Conservation (phyloP, 2,113 vertebrate species). For the Melanocharis versteri region DNA sequence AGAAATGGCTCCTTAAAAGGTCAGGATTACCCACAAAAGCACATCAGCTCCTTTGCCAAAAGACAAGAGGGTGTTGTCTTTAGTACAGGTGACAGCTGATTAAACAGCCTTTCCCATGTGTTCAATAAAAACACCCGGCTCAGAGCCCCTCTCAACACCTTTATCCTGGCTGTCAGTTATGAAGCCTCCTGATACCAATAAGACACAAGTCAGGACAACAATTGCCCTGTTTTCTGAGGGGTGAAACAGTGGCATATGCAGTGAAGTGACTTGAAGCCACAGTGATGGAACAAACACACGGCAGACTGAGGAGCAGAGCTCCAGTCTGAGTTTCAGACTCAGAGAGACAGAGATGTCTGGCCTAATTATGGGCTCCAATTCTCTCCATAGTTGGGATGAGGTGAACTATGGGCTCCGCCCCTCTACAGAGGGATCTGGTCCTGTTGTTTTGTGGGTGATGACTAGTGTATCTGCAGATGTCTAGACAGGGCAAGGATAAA, state of each 20-base stretch:
- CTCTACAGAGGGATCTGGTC: not conserved
- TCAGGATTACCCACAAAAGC: not conserved
- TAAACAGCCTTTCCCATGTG: not conserved
- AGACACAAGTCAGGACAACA: not conserved
- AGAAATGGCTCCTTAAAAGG: not conserved
- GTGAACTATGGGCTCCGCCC: not conserved
- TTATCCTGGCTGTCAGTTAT: constrained; percentile 7
- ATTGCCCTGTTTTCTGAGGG: not conserved
- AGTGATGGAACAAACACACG: not conserved
- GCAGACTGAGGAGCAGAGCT: not conserved
- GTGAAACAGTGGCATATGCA: not conserved
- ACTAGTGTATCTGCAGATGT: not conserved
- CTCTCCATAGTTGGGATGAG: not conserved
- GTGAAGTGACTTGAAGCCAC: not conserved
- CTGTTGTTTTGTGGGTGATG: not conserved
- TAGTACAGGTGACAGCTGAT: constrained; percentile 8
- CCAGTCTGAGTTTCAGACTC: not conserved
- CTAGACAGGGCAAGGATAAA: not conserved
- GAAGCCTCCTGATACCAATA: not conserved
- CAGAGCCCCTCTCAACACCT: constrained; percentile 22
- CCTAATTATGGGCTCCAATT: not conserved
- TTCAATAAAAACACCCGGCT: constrained; percentile 5
- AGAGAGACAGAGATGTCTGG: not conserved
- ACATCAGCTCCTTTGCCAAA: not conserved
- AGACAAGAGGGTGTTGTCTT: not conserved